Percentiles rank a stretch among this genome's conserved stretches.
Conservation (phyloP, 2,113 vertebrate species). For the Proteles cristata region DNA sequence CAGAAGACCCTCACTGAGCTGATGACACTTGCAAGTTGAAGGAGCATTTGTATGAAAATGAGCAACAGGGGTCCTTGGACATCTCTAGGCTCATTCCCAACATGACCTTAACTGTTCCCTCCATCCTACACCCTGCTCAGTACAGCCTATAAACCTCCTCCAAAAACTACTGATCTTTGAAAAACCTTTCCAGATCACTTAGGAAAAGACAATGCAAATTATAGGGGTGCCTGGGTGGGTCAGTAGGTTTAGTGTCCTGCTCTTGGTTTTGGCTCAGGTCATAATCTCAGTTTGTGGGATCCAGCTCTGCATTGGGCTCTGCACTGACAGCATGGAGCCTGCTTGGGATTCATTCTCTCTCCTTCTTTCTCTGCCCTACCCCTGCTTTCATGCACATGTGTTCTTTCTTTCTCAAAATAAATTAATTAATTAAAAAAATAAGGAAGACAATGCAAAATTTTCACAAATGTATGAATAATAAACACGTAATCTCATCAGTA, state of each 20-base stretch:
- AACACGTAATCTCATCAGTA: conserved; percentile 21
- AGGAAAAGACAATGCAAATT: not conserved
- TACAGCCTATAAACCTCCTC: not conserved
- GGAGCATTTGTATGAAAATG: not conserved
- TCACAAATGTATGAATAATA: conserved; percentile 31
- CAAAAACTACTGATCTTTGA: not conserved
- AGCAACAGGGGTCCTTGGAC: not conserved
- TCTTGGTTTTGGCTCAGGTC: too few species aligned
- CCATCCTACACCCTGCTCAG: not conserved
- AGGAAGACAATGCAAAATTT: not conserved
- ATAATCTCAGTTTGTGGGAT: too few species aligned
- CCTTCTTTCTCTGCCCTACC: too few species aligned
- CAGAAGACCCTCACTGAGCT: not conserved
- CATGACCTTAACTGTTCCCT: not conserved
- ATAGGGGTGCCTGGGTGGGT: too few species aligned
- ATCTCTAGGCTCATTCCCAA: not conserved
- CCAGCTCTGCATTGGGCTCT: too few species aligned
- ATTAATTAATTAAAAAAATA: too few species aligned
- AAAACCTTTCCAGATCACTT: conserved; percentile 41
- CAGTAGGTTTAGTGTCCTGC: too few species aligned
- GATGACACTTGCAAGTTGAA: not conserved
- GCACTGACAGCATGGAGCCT: too few species aligned
- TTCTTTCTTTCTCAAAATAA: too few species aligned
- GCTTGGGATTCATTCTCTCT: too few species aligned
- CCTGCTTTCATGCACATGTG: too few species aligned